Percentiles rank a stretch among this genome's conserved stretches.
Conservation (phyloP, 2,888 invertebrate species). For the Eupithecia pulchellata region DNA sequence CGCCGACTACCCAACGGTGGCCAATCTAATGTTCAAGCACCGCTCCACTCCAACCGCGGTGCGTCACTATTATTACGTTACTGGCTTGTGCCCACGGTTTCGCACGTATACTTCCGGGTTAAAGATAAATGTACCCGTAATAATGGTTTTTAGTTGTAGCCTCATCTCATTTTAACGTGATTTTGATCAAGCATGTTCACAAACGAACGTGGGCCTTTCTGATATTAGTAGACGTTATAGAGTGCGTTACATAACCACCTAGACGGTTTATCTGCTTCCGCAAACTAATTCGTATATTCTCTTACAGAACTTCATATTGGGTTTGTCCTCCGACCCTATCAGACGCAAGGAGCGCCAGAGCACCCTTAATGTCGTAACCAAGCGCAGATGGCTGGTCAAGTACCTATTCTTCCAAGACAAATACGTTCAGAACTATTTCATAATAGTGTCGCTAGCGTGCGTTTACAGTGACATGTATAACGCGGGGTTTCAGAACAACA, state of each 20-base stretch:
- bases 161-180: background rate
- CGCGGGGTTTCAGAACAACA: conserved; percentile 68
- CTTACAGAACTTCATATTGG: conserved; percentile 60
- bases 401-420: conserved; percentile 55
- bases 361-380: conserved; percentile 29
- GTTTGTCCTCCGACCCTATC: conserved; percentile 40
- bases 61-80: background rate
- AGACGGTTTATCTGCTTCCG: background rate
- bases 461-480: conserved; percentile 68
- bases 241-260: no score
- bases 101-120: background rate
- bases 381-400: conserved; percentile 47
- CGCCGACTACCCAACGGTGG: conserved; percentile 63
- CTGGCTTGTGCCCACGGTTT: background rate
- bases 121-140: background rate
- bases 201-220: background rate
- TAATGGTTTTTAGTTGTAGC: background rate
- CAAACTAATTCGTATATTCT: background rate
- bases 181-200: background rate
- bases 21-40: conserved; percentile 51
- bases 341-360: conserved; percentile 38
- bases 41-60: conserved; percentile 43
- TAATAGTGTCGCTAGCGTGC: conserved; percentile 59
- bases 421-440: conserved; percentile 59
- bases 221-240: no score